phyloP scores from a whole-genome alignment of 2,888 invertebrate species.

The Aspidapion aeneum region DNA sequence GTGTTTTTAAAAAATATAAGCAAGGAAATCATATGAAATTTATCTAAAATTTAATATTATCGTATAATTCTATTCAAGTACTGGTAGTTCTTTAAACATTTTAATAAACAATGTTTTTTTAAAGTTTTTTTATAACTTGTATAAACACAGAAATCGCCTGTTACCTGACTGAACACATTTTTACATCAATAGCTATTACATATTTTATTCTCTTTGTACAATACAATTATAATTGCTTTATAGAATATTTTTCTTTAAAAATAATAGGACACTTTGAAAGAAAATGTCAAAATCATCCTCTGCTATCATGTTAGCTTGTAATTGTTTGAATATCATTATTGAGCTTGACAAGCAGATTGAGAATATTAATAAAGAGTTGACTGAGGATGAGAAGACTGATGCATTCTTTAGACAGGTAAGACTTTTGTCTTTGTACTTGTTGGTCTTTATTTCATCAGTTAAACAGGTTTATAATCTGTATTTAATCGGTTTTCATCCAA shows the following conservation, averaged over 20 bases:
- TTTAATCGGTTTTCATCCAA: too few species aligned
- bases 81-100: background rate
- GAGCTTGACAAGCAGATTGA: slow-evolving; percentile 57
- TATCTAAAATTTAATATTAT: background rate
- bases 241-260: background rate
- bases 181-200: background rate
- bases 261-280: background rate
- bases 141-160: too few species aligned
- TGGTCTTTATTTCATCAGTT: too few species aligned
- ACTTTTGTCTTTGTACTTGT: too few species aligned
- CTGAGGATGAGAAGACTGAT: slow-evolving; percentile 58
- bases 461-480: too few species aligned
- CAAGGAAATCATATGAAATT: background rate
- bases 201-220: background rate
- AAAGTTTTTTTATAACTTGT: background rate
- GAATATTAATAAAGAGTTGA: slow-evolving; percentile 55
- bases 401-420: slow-evolving; percentile 65
- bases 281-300: background rate
- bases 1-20: background rate
- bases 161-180: too few species aligned
- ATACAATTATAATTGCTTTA: too few species aligned
- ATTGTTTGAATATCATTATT: slow-evolving; percentile 71
- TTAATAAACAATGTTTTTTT: background rate
- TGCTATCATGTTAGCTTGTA: slow-evolving; percentile 61
- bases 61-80: background rate